phyloP scores from a whole-genome alignment of 35 echinoderm and acorn worm genomes.

The Heliocidaris erythrogramma region DNA sequence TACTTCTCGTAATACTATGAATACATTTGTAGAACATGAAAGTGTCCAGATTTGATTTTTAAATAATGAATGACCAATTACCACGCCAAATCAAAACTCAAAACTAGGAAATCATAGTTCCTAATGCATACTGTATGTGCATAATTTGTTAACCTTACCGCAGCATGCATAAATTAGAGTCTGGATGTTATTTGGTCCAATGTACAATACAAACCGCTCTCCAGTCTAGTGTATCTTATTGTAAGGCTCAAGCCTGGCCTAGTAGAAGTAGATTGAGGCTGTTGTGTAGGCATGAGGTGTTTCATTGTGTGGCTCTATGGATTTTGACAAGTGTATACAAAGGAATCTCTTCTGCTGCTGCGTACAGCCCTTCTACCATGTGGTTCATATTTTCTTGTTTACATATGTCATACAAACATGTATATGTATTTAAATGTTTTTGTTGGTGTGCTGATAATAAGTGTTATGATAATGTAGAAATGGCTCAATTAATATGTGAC shows the following conservation, averaged over 20 bases:
- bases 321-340: slow-evolving; percentile 11
- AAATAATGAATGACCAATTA: not conserved
- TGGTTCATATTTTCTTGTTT: not conserved
- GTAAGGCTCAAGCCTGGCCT: not conserved
- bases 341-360: not conserved
- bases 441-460: not conserved
- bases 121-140: not conserved
- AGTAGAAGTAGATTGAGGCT: not conserved
- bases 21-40: not conserved
- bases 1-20: not conserved
- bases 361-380: not conserved
- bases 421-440: not conserved
- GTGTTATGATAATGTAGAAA: not conserved
- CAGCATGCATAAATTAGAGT: not conserved
- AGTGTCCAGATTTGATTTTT: not conserved
- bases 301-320: not conserved
- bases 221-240: not conserved
- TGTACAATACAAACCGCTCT: not conserved
- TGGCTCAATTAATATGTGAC: too few relatives aligned
- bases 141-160: not conserved
- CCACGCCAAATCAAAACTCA: not conserved
- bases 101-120: not conserved
- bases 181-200: not conserved
- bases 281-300: not conserved
- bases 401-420: not conserved